Evolutionary conservation across 2,113 vertebrate genomes (phyloP), one percentile per base, ranked within the genome.

Genomic region (Prinia subflava): DNA sequence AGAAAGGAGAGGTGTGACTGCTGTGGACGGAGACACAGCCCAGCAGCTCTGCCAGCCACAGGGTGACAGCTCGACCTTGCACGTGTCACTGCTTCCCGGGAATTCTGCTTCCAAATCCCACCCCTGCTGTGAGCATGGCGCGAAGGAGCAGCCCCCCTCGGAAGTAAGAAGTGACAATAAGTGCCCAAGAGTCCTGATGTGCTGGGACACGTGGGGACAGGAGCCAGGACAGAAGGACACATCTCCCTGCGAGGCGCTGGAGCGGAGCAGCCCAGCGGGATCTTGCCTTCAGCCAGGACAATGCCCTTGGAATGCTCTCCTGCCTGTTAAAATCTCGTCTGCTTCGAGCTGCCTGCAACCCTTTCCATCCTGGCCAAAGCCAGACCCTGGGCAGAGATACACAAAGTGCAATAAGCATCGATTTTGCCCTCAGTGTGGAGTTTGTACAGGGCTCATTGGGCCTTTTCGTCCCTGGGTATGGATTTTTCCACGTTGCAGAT

Each of bases 121-220:
- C 2, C 23, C 52, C 49, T 37, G 22, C 56, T 21, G 64, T 0
- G 33, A 56, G 75, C 35, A 2, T 0, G 9, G 27, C 49, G 41
- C 23, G 60, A 37, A 0, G 2, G 33, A 37, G 16, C 49, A 63
- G 9, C 14, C 15, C 16, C 39, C 13, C 39, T 13, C 12, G 2
- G 24, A 83, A 47, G 63, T 0, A 8, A 14, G 37, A 7, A 49
- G 37, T 5, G 13, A 35, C n/a, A 71, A 8, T 18, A n/a, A 71
- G 30, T 11, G 35, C 35, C 56, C 6, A 5, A 1, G 39, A 70
- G 59, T 7, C 47, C 59, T 42, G 71, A n/a, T 30, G 30, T 11
- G n/a, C 69, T 25, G 67, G 33, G 49, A 53, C 33, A 41, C 5
- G 0, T 19, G 21, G 31, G 56, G 64, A 60, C 71, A 92, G 49